Evolutionary conservation across 1,140 invertebrate species (phyloP), one percentile per base, ranked within the genome.

Genomic region (Drosophila mauritiana): DNA sequence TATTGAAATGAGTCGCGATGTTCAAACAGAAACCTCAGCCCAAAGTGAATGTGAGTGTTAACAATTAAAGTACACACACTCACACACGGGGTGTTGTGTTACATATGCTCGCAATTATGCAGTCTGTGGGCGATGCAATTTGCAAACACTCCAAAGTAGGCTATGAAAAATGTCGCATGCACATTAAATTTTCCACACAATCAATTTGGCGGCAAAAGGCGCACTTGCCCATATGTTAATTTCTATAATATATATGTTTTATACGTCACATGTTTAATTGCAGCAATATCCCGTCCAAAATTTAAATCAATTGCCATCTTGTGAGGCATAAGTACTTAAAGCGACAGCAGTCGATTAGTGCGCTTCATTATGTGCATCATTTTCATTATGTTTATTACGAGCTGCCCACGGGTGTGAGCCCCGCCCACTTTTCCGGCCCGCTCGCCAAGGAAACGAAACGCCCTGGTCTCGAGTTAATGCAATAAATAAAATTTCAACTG

Each of bases 401-500:
- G 61, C 31, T 13, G 11, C 31, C 49, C 49, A 36, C 49, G 31
- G 49, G 49, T 36, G 15, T 8, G 4, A 13, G 15, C 12, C 15
- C 49, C 25, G n/a, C 48, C 31, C 49, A 36, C 49, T 52, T 52
- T 52, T 17, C 49, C 48, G 25, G 1, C n/a, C 46, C 43, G 10
- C 63, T 55, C 48, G 39, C 37, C 20, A 43, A 22, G 39, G 8
- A n/a, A 27, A 39, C 46, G 8, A n/a, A 27, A 39, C 46, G 15
- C 15, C 40, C 17, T 49, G 63, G 78, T 83, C 67, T 89, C 83
- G 86, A 88, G 83, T 86, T 86, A 86, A 86, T 86, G 84, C 83
- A 88, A 86, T 86, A 86, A 86, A 86, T 86, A 86, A 88, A 86
- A 88, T 88, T 88, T 79, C 79, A 86, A 86, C 83, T 86, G 83